Base-by-base conservation (phyloP, 2,797 vertebrate genomes). In the Chaenodraco wilsoni region DNA sequence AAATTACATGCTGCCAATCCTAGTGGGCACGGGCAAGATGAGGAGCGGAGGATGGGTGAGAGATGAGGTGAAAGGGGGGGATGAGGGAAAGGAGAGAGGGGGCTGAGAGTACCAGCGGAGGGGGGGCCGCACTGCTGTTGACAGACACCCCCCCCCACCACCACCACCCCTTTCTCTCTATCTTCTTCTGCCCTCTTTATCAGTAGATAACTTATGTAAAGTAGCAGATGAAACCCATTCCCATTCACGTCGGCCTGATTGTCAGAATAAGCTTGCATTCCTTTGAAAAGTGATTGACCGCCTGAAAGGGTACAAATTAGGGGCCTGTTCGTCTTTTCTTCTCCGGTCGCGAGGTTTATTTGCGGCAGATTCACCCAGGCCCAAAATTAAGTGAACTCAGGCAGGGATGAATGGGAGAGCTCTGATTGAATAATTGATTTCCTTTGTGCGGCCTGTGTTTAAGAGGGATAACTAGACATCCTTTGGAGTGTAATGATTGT, bases 361-460 rank as follows among this genome's bases (percentile, higher is more conserved):
- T 91, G 91, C 87, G 88, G 90, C 94, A 94, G 90, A 93, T 93
- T 94, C 93, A 93, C 89, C 92, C 93, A 93, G 94, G 92, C 92
- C 90, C 93, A 91, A 94, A 95, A 95, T 94, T 91, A 95, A 95
- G 94, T 93, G 93, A 94, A 95, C 92, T 95, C 90, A 93, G 92
- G 85, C 89, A 88, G 86, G 86, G 87, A 87, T 94, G 94, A 95
- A 94, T 95, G 89, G 91, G 84, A 89, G 83, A 90, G 87, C 92
- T 93, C 92, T 95, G 95, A 95, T 95, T 95, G 94, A 95, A 95
- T 95, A 95, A 95, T 95, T 95, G 94, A 95, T 95, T 94, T 94
- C 93, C 89, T 92, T 93, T 91, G 87, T 94, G 89, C 68, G 91
- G 91, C 87, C 93, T 93, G 92, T 95, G 93, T 95, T 95, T 95